Evolutionary conservation across 2,113 vertebrate genomes (phyloP), one percentile per base, ranked within the genome.

Genomic region (Cololabis saira): DNA sequence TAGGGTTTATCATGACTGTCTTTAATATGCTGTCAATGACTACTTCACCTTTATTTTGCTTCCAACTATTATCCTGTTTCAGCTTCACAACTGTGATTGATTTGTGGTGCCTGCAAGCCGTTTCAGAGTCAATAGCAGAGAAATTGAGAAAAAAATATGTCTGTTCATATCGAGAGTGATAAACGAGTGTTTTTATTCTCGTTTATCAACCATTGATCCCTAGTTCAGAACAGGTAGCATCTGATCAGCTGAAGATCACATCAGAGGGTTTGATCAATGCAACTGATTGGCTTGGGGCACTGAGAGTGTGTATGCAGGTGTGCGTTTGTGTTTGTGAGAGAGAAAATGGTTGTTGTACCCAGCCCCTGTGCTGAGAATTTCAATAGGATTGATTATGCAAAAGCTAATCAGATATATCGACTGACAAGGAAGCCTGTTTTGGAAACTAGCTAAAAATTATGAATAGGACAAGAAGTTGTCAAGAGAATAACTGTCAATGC

Each of bases 171-270:
- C 50, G 70, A 49, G 85, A 76, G 86, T 90, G 88, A 91, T 90
- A 87, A 91, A 91, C 88, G 90, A 90, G 88, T 90, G 88, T 91
- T 91, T 90, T 91, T 90, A 80, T 87, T 88, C 80, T 88, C 82
- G 80, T 91, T 90, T 88, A 90, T 91, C 90, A 91, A 85, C 33
- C 87, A 91, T 91, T 86, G 86, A 91, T 90, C 74, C 69, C 12
- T 62, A 69, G 85, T 88, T 88, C 83, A 89, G 82, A 60, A 81
- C 86, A 88, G 87, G 84, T 90, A 90, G 86, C 85, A 84, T 90
- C 82, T 90, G 90, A 91, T 90, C 89, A 91, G 86, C 71, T 84
- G 78, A 82, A 84, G 85, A 90, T 91, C 89, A 87, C 89, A 90
- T 88, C 82, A 90, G 86, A 75, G 71, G 60, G 64, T 61, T 50